Percentiles rank a stretch among this genome's conserved stretches.
Conservation (phyloP, 2,797 vertebrate genomes). For the Pterois miles region DNA sequence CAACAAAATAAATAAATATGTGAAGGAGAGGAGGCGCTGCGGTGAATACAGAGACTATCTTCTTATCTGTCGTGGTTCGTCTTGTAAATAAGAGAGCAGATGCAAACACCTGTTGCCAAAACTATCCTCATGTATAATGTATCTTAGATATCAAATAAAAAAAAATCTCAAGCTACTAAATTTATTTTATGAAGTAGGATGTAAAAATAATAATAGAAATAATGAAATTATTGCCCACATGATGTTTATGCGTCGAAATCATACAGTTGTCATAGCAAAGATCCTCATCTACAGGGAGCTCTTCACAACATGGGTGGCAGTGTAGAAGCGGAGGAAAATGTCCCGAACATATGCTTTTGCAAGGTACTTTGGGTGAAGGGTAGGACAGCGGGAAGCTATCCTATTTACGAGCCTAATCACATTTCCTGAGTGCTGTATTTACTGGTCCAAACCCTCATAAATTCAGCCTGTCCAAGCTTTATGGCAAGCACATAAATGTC, state of each 20-base stretch:
- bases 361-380: slow-evolving; percentile 68
- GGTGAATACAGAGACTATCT: background rate
- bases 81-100: background rate
- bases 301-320: slow-evolving; percentile 4
- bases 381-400: slow-evolving; percentile 67
- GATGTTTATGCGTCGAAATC: background rate
- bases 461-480: slow-evolving; percentile 70
- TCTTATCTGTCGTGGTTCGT: background rate
- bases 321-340: slow-evolving; percentile 28
- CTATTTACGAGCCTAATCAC: slow-evolving; percentile 79
- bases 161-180: slow-evolving; percentile 21
- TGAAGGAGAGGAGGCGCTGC: background rate
- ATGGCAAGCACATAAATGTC: slow-evolving; percentile 73
- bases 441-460: slow-evolving; percentile 72
- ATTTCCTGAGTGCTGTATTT: slow-evolving; percentile 81
- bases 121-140: background rate
- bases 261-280: background rate
- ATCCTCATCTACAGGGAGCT: background rate
- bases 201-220: background rate
- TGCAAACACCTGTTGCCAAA: background rate
- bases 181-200: background rate
- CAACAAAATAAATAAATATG: background rate
- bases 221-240: background rate
- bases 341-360: slow-evolving; percentile 60
- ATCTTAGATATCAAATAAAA: background rate